Percentiles rank a stretch among this genome's conserved stretches.
Conservation (phyloP, 2,113 vertebrate species). For the Melanerpes formicivorus region DNA sequence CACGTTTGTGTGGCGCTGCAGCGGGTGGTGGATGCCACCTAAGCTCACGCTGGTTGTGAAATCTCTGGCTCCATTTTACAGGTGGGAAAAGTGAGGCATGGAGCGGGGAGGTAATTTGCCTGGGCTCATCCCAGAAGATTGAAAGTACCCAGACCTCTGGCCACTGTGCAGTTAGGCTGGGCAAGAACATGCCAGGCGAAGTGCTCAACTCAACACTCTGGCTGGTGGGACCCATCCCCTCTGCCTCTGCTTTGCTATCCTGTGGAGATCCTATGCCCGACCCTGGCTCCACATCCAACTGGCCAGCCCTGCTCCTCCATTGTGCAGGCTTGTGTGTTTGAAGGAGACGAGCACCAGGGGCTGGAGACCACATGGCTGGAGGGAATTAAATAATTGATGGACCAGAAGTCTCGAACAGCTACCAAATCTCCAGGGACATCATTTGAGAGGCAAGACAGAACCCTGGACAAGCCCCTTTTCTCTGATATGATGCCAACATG, state of each 20-base stretch:
- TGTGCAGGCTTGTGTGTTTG: rapidly evolving
- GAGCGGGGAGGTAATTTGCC: neutral
- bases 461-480: neutral
- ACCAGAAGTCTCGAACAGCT: constrained; percentile 55
- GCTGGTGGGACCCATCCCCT: neutral
- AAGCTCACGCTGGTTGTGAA: neutral
- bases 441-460: constrained; percentile 25
- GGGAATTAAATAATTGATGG: constrained; percentile 69
- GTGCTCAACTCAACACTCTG: rapidly evolving
- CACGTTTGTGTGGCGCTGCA: rapidly evolving
- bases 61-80: neutral
- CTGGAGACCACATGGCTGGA: constrained; percentile 61
- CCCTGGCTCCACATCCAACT: neutral
- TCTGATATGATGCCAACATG: neutral
- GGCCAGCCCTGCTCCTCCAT: neutral
- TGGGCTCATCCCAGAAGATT: rapidly evolving
- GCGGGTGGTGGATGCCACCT: neutral
- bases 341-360: neutral
- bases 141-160: neutral
- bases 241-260: neutral
- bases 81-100: neutral
- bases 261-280: neutral
- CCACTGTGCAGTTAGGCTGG: rapidly evolving
- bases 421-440: neutral
- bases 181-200: rapidly evolving